A percentile compares a stretch with the other conserved stretches of the same genome.
phyloP scores from a whole-genome alignment of 2,797 vertebrate genomes.

The Pangasius djambal region DNA sequence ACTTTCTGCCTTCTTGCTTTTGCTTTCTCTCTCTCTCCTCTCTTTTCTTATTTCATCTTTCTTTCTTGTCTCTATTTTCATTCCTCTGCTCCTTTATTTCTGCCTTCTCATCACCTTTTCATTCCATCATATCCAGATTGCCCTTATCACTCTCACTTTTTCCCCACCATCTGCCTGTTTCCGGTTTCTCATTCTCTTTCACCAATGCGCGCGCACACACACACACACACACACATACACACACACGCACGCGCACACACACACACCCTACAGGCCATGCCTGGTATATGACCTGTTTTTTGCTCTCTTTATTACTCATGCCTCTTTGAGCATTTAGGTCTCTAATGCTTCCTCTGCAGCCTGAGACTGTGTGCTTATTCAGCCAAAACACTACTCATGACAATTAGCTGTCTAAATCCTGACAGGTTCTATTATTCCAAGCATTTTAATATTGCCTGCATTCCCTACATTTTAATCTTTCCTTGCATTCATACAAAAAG shows the following conservation, averaged over 20 bases:
- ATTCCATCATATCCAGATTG: constrained; percentile 18
- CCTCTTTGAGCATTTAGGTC: constrained; percentile 27
- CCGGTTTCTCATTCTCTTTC: constrained; percentile 41
- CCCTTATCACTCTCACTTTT: neutral
- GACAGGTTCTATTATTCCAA: neutral
- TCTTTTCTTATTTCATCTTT: constrained; percentile 38
- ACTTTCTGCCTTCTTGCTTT: constrained; percentile 60
- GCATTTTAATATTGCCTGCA: neutral
- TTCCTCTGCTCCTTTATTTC: constrained; percentile 15
- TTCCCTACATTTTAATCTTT: neutral
- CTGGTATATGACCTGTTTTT: constrained; percentile 62
- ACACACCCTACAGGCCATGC: constrained; percentile 46
- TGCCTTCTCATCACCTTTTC: constrained; percentile 31
- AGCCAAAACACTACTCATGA: neutral
- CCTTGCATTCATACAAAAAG: neutral
- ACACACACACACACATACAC: constrained; percentile 59
- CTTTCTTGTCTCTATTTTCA: constrained; percentile 17
- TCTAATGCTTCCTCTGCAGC: constrained; percentile 34
- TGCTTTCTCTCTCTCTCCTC: constrained; percentile 44
- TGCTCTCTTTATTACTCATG: constrained; percentile 46
- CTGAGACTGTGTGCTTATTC: constrained; percentile 3
- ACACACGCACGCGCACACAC: constrained; percentile 54
- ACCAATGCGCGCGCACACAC: constrained; percentile 33
- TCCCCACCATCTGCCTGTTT: neutral
- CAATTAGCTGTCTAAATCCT: constrained; percentile 13